phyloP scores from a whole-genome alignment of 2,888 invertebrate species.

The Ormyrus pomaceus region DNA sequence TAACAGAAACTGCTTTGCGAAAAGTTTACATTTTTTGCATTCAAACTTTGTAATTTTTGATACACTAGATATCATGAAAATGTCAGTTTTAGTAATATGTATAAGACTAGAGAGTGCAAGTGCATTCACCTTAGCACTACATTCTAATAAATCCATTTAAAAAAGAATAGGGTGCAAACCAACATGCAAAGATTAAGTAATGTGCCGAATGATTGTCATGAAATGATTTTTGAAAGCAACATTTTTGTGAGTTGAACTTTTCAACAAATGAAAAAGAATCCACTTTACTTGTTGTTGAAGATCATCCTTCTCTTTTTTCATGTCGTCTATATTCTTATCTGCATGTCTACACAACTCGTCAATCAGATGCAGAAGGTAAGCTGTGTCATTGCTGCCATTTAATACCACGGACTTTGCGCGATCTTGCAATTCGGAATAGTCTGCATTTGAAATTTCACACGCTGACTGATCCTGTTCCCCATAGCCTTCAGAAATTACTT shows the following conservation, averaged over 20 bases:
- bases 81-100: neutral
- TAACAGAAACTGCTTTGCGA: neutral
- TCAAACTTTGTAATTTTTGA: neutral
- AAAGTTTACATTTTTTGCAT: neutral
- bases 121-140: slow-evolving; percentile 43
- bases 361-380: slow-evolving; percentile 78
- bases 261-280: neutral
- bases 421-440: slow-evolving; percentile 71
- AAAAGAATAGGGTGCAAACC: slow-evolving; percentile 20
- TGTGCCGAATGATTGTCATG: slow-evolving; percentile 14
- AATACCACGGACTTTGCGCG: slow-evolving; percentile 75
- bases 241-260: slow-evolving; percentile 4
- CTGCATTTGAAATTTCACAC: slow-evolving; percentile 66
- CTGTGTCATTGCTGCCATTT: slow-evolving; percentile 75
- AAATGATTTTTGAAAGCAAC: slow-evolving; percentile 21
- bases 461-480: slow-evolving; percentile 62
- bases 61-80: slow-evolving; percentile 16
- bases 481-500: slow-evolving; percentile 78
- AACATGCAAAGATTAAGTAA: slow-evolving; percentile 41
- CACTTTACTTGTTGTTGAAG: slow-evolving; percentile 83
- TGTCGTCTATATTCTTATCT: slow-evolving; percentile 81
- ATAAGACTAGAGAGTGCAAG: slow-evolving; percentile 25
- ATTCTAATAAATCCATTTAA: slow-evolving; percentile 14
- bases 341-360: slow-evolving; percentile 80
- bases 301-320: slow-evolving; percentile 83